Evolutionary conservation across 2,113 vertebrate species (phyloP), one percentile per base, ranked within the genome.

Genomic region (Eretmochelys imbricata): DNA sequence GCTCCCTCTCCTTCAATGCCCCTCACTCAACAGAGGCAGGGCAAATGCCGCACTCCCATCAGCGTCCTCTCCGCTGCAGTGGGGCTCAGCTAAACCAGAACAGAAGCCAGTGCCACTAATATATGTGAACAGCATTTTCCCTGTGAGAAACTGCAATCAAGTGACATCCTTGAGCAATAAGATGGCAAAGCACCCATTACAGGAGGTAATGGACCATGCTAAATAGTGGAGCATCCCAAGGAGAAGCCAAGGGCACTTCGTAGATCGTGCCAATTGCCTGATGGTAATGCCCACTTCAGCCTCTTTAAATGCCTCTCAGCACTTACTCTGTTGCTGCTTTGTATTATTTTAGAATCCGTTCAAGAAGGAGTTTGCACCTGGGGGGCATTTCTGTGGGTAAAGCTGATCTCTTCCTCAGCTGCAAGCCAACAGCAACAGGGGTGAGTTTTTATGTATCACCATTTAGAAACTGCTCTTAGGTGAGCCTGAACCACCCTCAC

Each of bases 111-210:
- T 48, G 72, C 24, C 75, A 14, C 24, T 48, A 4, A 78, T 27
- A 3, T 6, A 48, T 6, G 24, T 27, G 75, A 83, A 14, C 69
- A 27, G 29, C 0, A 38, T 1, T 55, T 22, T 12, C 6, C 50
- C 22, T 9, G 1, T 0, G 1, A 27, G 55, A 72, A 42, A 20
- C 1, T 1, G 55, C 35, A n/a, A 22, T 1, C 31, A 6, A n/a
- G 80, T n/a, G 35, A 72, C 72, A 51, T 16, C 4, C 50, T 1
- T 12, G n/a, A 62, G 62, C 14, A 16, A 76, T 78, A 59, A 0
- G 1, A 17, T 5, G n/a, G 48, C 51, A 72, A 57, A 29, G 55
- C 65, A 86, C 79, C 79, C 79, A 0, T 1, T 27, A 3, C 2
- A 42, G 46, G 46, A 31, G 48, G 82, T 24, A 49, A 25, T 0